phyloP scores from a whole-genome alignment of 2,113 vertebrate genomes.

The Ondatra zibethicus region DNA sequence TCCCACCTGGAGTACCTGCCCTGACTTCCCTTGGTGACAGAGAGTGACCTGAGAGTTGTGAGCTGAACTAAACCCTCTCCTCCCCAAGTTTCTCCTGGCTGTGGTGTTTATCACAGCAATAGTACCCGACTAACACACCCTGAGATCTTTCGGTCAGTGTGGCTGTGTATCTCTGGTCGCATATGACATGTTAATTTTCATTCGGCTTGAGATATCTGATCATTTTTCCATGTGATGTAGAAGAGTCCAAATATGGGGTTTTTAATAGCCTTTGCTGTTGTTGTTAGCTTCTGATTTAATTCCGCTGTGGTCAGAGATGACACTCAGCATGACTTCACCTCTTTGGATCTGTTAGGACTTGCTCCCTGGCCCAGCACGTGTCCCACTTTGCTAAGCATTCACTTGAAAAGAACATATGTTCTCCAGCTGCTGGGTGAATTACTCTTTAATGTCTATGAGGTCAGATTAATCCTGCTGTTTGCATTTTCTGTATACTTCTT shows the following conservation, averaged over 20 bases:
- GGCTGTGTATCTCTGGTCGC: neutral
- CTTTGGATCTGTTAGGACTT: slow-evolving; percentile 53
- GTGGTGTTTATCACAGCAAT: neutral
- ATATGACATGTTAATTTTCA: slow-evolving; percentile 1
- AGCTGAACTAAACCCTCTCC: neutral
- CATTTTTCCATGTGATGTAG: slow-evolving; percentile 21
- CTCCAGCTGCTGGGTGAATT: neutral
- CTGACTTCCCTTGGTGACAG: neutral
- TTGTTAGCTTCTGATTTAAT: slow-evolving; percentile 56
- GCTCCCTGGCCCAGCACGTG: neutral
- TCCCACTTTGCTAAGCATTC: slow-evolving; percentile 7
- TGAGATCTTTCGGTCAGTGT: neutral
- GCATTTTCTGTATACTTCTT: neutral
- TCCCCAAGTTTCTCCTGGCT: neutral
- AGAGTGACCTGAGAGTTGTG: neutral
- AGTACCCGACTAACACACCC: neutral
- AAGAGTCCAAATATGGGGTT: neutral
- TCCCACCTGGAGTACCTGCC: neutral
- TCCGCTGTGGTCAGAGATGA: slow-evolving; percentile 48
- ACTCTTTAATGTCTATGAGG: neutral
- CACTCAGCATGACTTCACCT: slow-evolving; percentile 24
- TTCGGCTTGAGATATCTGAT: slow-evolving; percentile 18
- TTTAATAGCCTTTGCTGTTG: slow-evolving; percentile 11
- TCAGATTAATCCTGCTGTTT: slow-evolving; percentile 14
- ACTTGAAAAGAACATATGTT: neutral